Evolutionary conservation across 2,113 vertebrate genomes (phyloP), one percentile per base, ranked within the genome.

Genomic region (Panthera leo): DNA sequence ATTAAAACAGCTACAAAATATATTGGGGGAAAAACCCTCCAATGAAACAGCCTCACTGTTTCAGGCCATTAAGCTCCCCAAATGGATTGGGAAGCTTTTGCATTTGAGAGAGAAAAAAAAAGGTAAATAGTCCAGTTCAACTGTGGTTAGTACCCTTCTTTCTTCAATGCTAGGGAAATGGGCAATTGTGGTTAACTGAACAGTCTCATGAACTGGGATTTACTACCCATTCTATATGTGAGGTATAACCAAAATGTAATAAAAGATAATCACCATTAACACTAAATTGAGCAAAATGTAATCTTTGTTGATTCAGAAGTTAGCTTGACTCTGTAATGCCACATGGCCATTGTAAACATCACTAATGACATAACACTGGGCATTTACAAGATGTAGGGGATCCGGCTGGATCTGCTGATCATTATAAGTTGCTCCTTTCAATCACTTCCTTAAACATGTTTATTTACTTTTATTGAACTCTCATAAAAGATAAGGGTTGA

Each of bases 231-330:
- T 96, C 27, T 92, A n/a, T 85, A 15, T 55, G 61, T 95, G 84
- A 85, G 36, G 34, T 87, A 10, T 61, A 76, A 84, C 65, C 48
- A 85, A 83, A 93, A 80, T 88, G 45, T 18, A 76, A 61, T 94
- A 71, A 91, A 86, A 23, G 67, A 67, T 78, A 75, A 71, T 93
- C 16, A 76, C 27, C 45, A 67, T 83, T 82, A 85, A 63, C 48
- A 80, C 45, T 91, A 70, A 98, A 93, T 89, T 83, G 91, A 97
- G 75, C 94, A 82, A 95, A 94, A 89, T 83, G 19, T 83, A 86
- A 86, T 96, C 29, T 93, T 80, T 93, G 86, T 75, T 94, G 91
- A 95, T 75, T 96, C 53, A 73, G 61, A 97, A 89, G 53, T 86
- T 91, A 94, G 83, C 51, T 67, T 31, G 45, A 9, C 51, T 93